Evolutionary conservation across 2,888 invertebrate species (phyloP).

Genomic region (Eilema depressum): DNA sequence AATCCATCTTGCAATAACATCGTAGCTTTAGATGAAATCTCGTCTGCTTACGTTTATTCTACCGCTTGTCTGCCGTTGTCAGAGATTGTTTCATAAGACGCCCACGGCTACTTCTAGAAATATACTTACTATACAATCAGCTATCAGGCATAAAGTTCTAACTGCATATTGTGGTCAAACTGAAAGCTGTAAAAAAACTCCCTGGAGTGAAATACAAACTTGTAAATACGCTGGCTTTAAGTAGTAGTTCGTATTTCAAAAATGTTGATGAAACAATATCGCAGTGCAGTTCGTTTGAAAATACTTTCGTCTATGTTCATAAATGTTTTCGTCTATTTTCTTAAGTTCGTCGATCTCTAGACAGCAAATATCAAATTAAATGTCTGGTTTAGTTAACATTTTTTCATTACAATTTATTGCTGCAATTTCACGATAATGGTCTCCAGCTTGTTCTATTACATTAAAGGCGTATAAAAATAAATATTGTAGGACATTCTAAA

Average conservation of each 20-base stretch:
- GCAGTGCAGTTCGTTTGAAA: neutral
- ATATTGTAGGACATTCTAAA: too few species aligned
- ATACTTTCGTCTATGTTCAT: neutral
- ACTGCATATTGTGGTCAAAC: constrained; percentile 27
- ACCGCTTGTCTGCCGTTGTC: neutral
- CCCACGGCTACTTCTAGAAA: neutral
- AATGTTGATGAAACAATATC: neutral
- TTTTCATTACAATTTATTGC: neutral
- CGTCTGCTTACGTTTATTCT: neutral
- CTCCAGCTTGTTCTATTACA: neutral
- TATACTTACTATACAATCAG: neutral
- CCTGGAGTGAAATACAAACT: constrained; percentile 31
- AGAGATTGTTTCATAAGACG: constrained; percentile 1
- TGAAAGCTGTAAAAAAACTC: constrained; percentile 29
- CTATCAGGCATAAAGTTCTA: constrained; percentile 21
- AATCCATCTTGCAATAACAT: neutral
- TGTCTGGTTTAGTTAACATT: neutral
- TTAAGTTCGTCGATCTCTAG: neutral
- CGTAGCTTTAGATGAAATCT: neutral
- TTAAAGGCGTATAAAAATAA: too few species aligned
- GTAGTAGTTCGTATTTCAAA: constrained; percentile 15
- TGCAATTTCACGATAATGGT: neutral
- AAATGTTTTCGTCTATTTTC: neutral
- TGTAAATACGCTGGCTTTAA: constrained; percentile 10
- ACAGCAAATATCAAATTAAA: neutral